Evolutionary conservation across 2,888 invertebrate genomes (phyloP), one percentile per base, ranked within the genome.

Genomic region (Erebia epiphron): DNA sequence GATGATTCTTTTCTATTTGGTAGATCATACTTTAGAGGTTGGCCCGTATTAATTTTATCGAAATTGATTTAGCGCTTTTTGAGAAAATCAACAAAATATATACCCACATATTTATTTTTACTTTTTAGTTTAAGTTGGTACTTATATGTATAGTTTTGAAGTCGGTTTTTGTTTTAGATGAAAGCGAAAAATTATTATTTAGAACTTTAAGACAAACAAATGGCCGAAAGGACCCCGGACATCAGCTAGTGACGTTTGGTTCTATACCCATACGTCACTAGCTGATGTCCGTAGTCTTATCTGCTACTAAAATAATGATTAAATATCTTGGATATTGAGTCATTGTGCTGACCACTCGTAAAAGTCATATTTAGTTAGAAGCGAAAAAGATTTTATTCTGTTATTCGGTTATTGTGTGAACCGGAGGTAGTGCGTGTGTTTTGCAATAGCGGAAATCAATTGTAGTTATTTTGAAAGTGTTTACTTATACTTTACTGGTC

Each of bases 341-440:
- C 61, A 61, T 61, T 61, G 61, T 61, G 10, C n/a, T 43, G 61
- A 18, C 61, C 61, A 61, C 61, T 61, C 43, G 46, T 61, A 61
- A 60, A 60, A 61, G 61, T 61, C 61, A 61, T 61, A 61, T 61
- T 43, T 61, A 61, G 11, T 10, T 11, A 13, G 61, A 61, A 60
- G 43, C 43, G 61, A 10, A 46, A 46, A 61, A 46, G 16, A 43
- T 43, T 43, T 50, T 52, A 54, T 18, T 58, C 57, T 16, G 43
- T 43, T 43, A 43, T 35, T 16, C 26, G 14, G 56, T 21, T 7
- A 57, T 57, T 61, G 61, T 43, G 61, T 11, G 35, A 2, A 13
- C 43, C 43, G 61, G 61, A 46, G 16, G 16, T 18, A 14, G 18
- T 58, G 13, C 3, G 18, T 54, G 10, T 50, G n/a, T 18, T 43